Evolutionary conservation across 2,797 vertebrate species (phyloP).

Genomic region (Hoplostethus mediterraneus): DNA sequence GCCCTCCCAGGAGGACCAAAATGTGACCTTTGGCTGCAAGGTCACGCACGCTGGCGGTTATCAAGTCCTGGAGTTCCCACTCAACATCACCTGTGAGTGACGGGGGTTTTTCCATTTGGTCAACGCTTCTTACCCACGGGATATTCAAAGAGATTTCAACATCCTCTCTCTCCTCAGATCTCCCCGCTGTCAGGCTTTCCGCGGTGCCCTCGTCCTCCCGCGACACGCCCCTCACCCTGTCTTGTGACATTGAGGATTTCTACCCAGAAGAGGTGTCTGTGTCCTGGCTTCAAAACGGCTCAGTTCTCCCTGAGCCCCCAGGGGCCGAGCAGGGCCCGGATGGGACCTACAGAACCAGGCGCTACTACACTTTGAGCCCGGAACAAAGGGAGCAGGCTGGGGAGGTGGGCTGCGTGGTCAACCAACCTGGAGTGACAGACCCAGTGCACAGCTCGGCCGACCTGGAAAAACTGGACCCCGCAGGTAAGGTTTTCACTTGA

Average conservation of each 20-base stretch:
- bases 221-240: conserved; percentile 76
- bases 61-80: conserved; percentile 68
- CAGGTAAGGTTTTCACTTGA: conserved; percentile 51
- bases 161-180: conserved; percentile 60
- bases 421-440: conserved; percentile 83
- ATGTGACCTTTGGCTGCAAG: conserved; percentile 79
- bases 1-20: conserved; percentile 74
- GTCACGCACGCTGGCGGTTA: conserved; percentile 71
- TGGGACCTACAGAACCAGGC: conserved; percentile 79
- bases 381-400: conserved; percentile 82
- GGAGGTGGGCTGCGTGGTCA: conserved; percentile 83
- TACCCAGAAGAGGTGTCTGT: conserved; percentile 81
- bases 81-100: conserved; percentile 80
- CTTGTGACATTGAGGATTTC: conserved; percentile 82
- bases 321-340: conserved; percentile 64
- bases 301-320: conserved; percentile 64
- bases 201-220: conserved; percentile 48
- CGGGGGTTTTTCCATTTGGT: not conserved
- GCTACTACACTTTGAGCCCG: conserved; percentile 78
- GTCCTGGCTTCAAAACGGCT: conserved; percentile 82
- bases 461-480: conserved; percentile 68
- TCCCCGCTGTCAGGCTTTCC: conserved; percentile 73
- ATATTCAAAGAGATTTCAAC: no score
- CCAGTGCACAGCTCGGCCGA: conserved; percentile 54
- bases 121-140: not conserved